Evolutionary conservation across 2,888 invertebrate genomes (phyloP), one percentile per base, ranked within the genome.

Genomic region (Andricus quercusramuli): DNA sequence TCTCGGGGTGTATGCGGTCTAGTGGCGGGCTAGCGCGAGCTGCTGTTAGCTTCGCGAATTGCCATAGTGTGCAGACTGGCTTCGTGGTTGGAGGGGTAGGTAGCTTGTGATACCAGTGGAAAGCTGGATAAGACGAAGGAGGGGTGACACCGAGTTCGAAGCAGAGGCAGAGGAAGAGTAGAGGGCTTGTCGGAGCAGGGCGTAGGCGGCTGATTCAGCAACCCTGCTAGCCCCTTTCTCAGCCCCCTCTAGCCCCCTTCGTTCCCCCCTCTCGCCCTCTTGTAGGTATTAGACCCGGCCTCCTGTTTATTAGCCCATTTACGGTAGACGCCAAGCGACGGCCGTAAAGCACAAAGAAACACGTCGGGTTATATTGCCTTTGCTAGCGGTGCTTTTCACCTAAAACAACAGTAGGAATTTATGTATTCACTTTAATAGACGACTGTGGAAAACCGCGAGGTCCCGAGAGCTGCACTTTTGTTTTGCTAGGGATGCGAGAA

Each of bases 251-350:
- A 6, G 5, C 32, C 44, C 68, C 51, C 20, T 20, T 11, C 2
- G 2, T 11, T 4, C 32, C 25, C 62, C 41, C n/a, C 41, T 64
- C 76, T 62, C 32, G 68, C 67, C 62, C 79, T 79, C 83, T 82
- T 79, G 83, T 85, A 80, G 84, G 84, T 86, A 87, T 88, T 86
- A 84, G 85, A 84, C 79, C 81, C 78, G 70, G 67, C 78, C 77
- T 56, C 78, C 84, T 88, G 88, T 88, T 88, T 89, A 89, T 89
- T 88, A 86, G 86, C 81, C 83, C 85, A 84, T 88, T 88, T 87
- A 86, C 81, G 82, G 82, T 84, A 81, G 85, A 87, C 82, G 84
- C 79, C 80, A 82, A 80, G 80, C 59, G 64, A 80, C 78, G 79
- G 80, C 83, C 85, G 80, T 89, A 89, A 88, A 85, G 83, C 85